These are phyloP conservation scores for Patella caerulea DNA, from an alignment of 2,888 invertebrate species.

Conservation along the genomic window DNA sequence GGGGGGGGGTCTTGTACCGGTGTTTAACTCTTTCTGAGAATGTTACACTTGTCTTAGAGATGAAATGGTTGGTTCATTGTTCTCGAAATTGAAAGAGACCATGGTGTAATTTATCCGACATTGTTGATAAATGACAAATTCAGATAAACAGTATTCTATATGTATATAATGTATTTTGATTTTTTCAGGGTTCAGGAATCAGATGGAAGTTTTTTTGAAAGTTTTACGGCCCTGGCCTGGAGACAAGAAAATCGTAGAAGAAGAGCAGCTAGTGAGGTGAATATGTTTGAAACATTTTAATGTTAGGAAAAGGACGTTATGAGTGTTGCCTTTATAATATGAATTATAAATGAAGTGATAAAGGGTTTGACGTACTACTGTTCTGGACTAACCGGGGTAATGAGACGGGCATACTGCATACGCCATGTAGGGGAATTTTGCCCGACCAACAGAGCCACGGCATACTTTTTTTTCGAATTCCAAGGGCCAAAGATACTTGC, in stretches of 20 bases:
- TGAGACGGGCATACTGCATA: no score
- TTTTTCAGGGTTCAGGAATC: conserved; percentile 89
- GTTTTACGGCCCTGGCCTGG: conserved; percentile 92
- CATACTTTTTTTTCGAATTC: no score
- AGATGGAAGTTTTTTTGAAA: conserved; percentile 95
- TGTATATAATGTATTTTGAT: conserved; percentile 27
- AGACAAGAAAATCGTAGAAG: conserved; percentile 90
- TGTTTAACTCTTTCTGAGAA: neutral
- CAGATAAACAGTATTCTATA: conserved; percentile 8
- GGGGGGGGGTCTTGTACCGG: neutral
- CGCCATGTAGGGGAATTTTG: no score
- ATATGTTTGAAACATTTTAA: no score
- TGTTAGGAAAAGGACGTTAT: no score
- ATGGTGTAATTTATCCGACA: neutral
- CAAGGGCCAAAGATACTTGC: no score
- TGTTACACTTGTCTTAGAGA: no score
- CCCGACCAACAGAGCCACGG: no score
- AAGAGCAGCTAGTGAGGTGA: conserved; percentile 82
- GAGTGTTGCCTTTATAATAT: no score
- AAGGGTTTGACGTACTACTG: no score
- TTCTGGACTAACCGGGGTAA: no score
- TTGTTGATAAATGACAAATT: neutral
- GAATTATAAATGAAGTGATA: no score
- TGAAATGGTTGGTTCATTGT: neutral
- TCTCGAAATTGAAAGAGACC: neutral